Conservation (phyloP, 2,888 invertebrate genomes). For the Sialis lutaria region DNA sequence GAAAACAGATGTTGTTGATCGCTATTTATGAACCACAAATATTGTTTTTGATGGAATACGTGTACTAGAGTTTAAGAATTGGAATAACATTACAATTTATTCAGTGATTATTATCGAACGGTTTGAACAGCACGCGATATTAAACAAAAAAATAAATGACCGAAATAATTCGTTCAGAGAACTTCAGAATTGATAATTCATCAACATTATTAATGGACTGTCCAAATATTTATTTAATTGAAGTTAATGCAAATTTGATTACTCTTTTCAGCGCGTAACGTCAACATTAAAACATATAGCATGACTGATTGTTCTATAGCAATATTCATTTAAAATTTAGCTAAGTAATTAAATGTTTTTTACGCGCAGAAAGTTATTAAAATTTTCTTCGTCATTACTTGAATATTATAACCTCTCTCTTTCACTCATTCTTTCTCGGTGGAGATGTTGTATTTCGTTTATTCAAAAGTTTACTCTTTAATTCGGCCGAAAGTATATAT, state of each 20-base stretch:
- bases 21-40: too few species aligned
- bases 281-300: conserved; percentile 8
- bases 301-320: conserved; percentile 14
- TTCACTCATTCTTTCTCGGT: not conserved
- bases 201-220: conserved; percentile 7
- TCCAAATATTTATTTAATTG: conserved; percentile 7
- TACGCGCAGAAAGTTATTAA: conserved; percentile 12
- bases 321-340: conserved; percentile 20
- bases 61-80: too few species aligned
- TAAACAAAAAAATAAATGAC: too few species aligned
- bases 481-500: not conserved
- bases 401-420: not conserved
- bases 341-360: conserved; percentile 23
- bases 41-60: too few species aligned
- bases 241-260: conserved; percentile 6
- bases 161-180: not conserved
- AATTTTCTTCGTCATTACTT: conserved; percentile 1
- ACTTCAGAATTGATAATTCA: conserved; percentile 5
- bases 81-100: too few species aligned
- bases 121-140: too few species aligned
- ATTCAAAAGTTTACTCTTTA: not conserved
- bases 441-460: not conserved
- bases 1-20: too few species aligned
- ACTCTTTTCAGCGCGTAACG: conserved; percentile 1
- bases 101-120: too few species aligned